Percentiles rank a stretch among this genome's conserved stretches.
phyloP scores from a whole-genome alignment of 2,113 vertebrate species.

The Tachysurus vachellii region DNA sequence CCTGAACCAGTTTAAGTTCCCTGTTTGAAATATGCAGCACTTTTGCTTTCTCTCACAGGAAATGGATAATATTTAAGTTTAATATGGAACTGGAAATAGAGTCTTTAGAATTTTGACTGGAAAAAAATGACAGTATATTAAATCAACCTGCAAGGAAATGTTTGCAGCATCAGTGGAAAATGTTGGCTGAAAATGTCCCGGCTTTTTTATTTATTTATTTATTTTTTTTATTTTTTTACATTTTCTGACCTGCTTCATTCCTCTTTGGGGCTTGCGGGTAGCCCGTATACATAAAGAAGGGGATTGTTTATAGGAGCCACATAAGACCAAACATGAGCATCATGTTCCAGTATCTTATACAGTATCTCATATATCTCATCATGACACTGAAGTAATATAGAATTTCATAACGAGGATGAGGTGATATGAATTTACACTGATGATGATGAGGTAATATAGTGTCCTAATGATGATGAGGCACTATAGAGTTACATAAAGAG shows the following conservation, averaged over 20 bases:
- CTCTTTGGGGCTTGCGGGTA: not conserved
- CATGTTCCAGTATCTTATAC: no score
- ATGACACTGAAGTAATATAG: no score
- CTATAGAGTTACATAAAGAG: not conserved
- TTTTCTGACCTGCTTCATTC: not conserved
- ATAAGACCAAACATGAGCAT: no score
- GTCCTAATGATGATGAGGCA: no score
- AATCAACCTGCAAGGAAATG: not conserved
- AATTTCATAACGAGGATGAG: no score
- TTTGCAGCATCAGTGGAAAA: not conserved
- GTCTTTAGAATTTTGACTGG: not conserved
- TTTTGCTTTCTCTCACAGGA: not conserved
- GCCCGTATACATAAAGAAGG: not conserved
- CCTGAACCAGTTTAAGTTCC: not conserved
- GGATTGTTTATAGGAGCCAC: no score
- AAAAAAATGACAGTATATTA: not conserved
- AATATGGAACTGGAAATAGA: not conserved
- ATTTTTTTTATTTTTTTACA: not conserved
- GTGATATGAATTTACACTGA: no score
- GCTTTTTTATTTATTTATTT: not conserved
- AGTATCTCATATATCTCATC: no score
- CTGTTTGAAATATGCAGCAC: not conserved
- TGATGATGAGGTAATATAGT: no score
- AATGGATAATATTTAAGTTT: not conserved
- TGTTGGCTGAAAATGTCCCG: not conserved